Base-by-base conservation (phyloP, 2,888 invertebrate genomes). In the Incurvaria masculella region DNA sequence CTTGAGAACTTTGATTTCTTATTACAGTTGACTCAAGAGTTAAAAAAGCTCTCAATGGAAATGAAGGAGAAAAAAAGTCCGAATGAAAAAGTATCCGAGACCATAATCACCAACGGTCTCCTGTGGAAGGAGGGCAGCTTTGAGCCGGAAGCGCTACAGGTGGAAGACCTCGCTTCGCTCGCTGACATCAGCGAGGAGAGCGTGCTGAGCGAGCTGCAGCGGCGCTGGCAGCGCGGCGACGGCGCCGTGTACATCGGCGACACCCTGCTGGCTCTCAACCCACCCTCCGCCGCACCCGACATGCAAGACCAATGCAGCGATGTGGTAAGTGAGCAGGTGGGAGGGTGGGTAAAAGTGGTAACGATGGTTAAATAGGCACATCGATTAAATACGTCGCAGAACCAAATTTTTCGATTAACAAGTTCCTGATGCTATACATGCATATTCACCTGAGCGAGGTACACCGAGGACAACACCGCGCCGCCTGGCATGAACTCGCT, bases 201-300 rank as follows among this genome's bases (percentile, higher is more conserved):
- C 44, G 79, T 93, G 43, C 62, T 92, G 18, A 79, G 83, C 38
- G 85, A 89, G 58, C 63, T 93, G 23, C 82, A 86, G 57, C 83
- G 84, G 45, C 83, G 92, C 58, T 71, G 87, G 58, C 74, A 79
- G 21, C 80, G 81, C 58, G 88, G 88, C 17, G 79, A 81, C 49
- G 87, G 83, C 55, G 90, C 88, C 55, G 89, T 88, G 14, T 94
- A 89, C 59, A 78, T 92, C 46, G 94, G 93, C 1, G 93, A 94
- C 60, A 82, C 92, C 54, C 71, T 94, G 41, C 63, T 94, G 1
- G 82, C 89, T 43, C 61, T 93, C 2, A 93, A 92, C 69, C 91
- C 95, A 1, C 94, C 92, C 64, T 83, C 85, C 49, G 69, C 82
- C 41, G 81, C 87, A 44, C 81, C 86, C 53, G 86, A 91, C 57